Conservation (phyloP, 1,140 invertebrate genomes). For the Eriosoma lanigerum region DNA sequence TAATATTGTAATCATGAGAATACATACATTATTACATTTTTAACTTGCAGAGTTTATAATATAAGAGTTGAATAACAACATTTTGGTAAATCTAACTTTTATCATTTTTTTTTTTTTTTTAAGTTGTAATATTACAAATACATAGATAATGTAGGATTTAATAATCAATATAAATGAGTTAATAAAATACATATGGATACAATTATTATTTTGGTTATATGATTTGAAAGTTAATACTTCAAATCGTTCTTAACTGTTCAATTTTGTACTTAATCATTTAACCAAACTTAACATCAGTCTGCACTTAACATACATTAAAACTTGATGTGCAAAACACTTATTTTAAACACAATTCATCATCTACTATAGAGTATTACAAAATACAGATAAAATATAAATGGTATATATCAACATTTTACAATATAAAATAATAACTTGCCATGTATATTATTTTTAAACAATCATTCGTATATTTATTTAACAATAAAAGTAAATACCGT, state of each 20-base stretch:
- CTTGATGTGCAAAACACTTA: background rate
- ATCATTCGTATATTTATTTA: slow-evolving; percentile 19
- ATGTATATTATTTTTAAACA: background rate
- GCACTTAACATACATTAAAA: background rate
- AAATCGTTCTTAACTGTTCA: background rate
- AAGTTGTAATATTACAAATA: background rate
- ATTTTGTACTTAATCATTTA: slow-evolving; percentile 17
- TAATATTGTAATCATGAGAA: too few species aligned
- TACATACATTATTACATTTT: too few species aligned
- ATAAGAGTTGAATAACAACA: too few species aligned
- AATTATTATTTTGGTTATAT: background rate
- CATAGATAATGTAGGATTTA: background rate
- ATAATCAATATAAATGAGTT: slow-evolving; percentile 1
- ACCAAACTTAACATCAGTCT: background rate
- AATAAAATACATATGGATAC: too few species aligned
- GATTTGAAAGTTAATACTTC: background rate
- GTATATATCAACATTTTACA: background rate
- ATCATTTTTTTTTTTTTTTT: too few species aligned
- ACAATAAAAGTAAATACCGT: slow-evolving; percentile 19
- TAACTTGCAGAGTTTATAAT: too few species aligned
- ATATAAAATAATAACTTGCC: background rate
- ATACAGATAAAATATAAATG: background rate
- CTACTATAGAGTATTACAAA: slow-evolving; percentile 6
- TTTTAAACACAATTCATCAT: background rate
- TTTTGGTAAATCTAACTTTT: too few species aligned